Conservation (phyloP, 2,797 vertebrate genomes). For the Girardinus metallicus region DNA sequence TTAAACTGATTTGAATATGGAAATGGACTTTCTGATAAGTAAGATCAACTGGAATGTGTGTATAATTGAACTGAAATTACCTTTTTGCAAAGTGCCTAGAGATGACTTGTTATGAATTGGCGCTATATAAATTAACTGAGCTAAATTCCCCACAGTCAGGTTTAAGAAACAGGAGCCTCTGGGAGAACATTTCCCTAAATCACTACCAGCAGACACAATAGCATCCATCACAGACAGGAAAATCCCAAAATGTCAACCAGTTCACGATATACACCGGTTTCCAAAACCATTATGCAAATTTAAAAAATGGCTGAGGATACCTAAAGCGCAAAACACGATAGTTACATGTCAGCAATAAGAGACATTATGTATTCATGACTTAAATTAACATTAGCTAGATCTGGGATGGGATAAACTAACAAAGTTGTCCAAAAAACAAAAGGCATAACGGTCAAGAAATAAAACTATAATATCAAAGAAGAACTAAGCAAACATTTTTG, state of each 20-base stretch:
- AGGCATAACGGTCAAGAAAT: not conserved
- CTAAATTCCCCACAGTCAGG: not conserved
- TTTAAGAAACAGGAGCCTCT: not conserved
- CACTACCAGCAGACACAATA: slow-evolving; percentile 2
- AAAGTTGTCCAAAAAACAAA: not conserved
- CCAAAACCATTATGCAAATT: not conserved
- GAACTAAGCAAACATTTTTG: not conserved
- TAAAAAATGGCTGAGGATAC: not conserved
- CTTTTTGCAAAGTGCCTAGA: not conserved
- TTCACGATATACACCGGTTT: not conserved
- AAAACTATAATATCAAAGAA: not conserved
- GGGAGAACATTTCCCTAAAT: slow-evolving; percentile 3
- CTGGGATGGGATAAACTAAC: not conserved
- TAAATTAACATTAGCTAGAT: slow-evolving; percentile 7
- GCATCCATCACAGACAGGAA: not conserved
- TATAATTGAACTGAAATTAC: not conserved
- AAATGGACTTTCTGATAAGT: not conserved
- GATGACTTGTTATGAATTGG: not conserved
- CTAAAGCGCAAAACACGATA: not conserved
- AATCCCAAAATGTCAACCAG: slow-evolving; percentile 5
- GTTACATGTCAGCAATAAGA: slow-evolving; percentile 41
- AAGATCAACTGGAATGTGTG: not conserved
- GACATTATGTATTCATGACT: slow-evolving; percentile 27
- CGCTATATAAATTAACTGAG: not conserved
- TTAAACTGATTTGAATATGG: not conserved